A percentile compares a stretch with the other conserved stretches of the same genome.
phyloP scores from a whole-genome alignment of 1,140 invertebrate species.

The Drosophila ercepeae region DNA sequence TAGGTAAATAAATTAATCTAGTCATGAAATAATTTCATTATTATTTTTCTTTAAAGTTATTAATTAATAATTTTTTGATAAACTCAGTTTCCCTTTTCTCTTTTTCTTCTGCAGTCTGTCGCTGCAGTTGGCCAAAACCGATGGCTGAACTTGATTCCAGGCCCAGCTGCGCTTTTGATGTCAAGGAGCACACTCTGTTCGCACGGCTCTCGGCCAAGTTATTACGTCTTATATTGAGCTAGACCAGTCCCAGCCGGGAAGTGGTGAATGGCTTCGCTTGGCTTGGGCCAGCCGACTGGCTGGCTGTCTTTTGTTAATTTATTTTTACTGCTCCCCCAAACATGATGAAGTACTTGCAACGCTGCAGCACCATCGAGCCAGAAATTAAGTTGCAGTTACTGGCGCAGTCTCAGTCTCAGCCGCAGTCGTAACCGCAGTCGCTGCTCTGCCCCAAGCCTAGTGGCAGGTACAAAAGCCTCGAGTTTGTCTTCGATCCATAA shows the following conservation, averaged over 20 bases:
- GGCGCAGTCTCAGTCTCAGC: not conserved
- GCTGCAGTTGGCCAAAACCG: slow-evolving; percentile 16
- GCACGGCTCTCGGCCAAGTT: slow-evolving; percentile 50
- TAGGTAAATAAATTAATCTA: not conserved
- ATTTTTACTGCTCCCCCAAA: slow-evolving; percentile 68
- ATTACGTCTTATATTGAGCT: slow-evolving; percentile 65
- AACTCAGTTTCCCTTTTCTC: not conserved
- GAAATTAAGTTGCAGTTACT: slow-evolving; percentile 73
- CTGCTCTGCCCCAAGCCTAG: slow-evolving; percentile 45
- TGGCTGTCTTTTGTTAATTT: slow-evolving; percentile 66
- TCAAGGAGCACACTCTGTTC: slow-evolving; percentile 40
- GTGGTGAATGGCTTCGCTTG: slow-evolving; percentile 35
- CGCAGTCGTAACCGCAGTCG: slow-evolving; percentile 1
- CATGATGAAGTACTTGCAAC: slow-evolving; percentile 66
- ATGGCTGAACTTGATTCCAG: slow-evolving; percentile 49
- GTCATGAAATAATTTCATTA: not conserved
- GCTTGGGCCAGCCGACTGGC: slow-evolving; percentile 2
- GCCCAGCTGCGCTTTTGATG: slow-evolving; percentile 53
- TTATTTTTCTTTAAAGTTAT: not conserved
- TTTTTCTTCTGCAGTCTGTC: slow-evolving; percentile 7
- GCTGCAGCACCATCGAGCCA: slow-evolving; percentile 22
- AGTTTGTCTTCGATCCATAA: slow-evolving; percentile 56
- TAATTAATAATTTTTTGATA: not conserved
- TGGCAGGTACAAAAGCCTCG: slow-evolving; percentile 70
- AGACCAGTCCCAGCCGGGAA: slow-evolving; percentile 44